These are phyloP conservation scores for Caenorhabditis sp. DNA, from an alignment of 2,888 invertebrate genomes.

Conservation along the genomic window DNA sequence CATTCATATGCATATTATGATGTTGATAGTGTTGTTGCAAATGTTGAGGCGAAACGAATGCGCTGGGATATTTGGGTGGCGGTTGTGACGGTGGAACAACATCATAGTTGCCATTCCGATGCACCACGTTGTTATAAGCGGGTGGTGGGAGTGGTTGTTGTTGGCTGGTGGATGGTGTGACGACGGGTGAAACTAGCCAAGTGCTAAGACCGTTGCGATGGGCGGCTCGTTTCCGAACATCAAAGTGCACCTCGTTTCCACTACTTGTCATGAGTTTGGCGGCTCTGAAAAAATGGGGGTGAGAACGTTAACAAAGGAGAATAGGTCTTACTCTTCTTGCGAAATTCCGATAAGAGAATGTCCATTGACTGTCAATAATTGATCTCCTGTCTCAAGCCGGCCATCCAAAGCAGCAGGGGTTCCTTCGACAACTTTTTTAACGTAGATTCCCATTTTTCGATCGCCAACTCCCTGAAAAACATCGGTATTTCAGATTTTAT, in stretches of 20 bases:
- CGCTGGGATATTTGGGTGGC: conserved; percentile 14
- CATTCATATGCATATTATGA: conserved; percentile 27
- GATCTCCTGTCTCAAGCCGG: conserved; percentile 93
- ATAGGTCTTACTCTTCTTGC: conserved; percentile 77
- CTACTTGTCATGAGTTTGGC: conserved; percentile 94
- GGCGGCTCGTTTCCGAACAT: conserved; percentile 97
- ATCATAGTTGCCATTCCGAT: conserved; percentile 4
- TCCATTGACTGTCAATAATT: conserved; percentile 93
- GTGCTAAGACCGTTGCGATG: conserved; percentile 94
- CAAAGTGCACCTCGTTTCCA: conserved; percentile 89
- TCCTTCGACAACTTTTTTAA: conserved; percentile 93
- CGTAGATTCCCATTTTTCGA: conserved; percentile 91
- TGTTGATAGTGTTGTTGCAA: conserved; percentile 38
- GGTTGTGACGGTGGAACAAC: conserved; percentile 28
- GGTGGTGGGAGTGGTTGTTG: conserved; percentile 19
- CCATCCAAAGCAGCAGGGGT: conserved; percentile 80
- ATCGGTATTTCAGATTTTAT: too few species aligned
- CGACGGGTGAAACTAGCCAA: conserved; percentile 81
- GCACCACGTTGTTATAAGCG: conserved; percentile 4
- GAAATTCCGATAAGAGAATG: conserved; percentile 86
- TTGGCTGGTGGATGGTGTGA: conserved; percentile 8
- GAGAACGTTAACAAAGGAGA: conserved; percentile 2
- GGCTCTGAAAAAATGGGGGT: conserved; percentile 77
- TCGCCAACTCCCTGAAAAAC: conserved; percentile 80
- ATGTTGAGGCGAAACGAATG: conserved; percentile 17